A percentile compares a stretch with the other conserved stretches of the same genome.
phyloP scores from a whole-genome alignment of 2,113 vertebrate genomes.

The Phalacrocorax brasilianus region DNA sequence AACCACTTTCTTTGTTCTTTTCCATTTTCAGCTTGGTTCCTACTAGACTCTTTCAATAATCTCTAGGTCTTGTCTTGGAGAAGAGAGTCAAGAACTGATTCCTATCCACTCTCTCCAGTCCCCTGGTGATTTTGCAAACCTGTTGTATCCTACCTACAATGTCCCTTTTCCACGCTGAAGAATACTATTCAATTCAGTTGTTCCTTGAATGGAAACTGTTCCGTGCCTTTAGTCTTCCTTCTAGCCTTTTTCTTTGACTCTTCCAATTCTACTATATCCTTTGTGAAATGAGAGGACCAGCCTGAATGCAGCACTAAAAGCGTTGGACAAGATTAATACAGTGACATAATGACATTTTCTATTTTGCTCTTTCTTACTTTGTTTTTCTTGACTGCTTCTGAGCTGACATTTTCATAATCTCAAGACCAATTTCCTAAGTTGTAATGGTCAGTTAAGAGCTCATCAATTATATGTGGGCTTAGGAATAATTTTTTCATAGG shows the following conservation, averaged over 20 bases:
- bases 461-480: not conserved
- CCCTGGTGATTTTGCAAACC: not conserved
- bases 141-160: not conserved
- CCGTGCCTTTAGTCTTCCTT: not conserved
- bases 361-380: conserved; percentile 1
- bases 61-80: not conserved
- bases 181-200: not conserved
- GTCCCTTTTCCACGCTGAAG: not conserved
- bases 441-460: conserved; percentile 19
- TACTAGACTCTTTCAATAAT: not conserved
- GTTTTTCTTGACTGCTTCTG: not conserved
- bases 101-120: not conserved
- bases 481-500: not conserved
- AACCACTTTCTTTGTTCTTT: not conserved
- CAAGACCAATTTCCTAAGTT: conserved; percentile 1
- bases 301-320: not conserved
- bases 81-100: not conserved
- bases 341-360: not conserved
- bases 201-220: not conserved
- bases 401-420: conserved; percentile 30
- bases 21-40: not conserved
- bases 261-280: not conserved
- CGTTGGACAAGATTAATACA: not conserved
- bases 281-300: not conserved
- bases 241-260: not conserved